A percentile compares a stretch with the other conserved stretches of the same genome.
phyloP scores from a whole-genome alignment of 1,140 invertebrate species.

The Orius insidiosus region DNA sequence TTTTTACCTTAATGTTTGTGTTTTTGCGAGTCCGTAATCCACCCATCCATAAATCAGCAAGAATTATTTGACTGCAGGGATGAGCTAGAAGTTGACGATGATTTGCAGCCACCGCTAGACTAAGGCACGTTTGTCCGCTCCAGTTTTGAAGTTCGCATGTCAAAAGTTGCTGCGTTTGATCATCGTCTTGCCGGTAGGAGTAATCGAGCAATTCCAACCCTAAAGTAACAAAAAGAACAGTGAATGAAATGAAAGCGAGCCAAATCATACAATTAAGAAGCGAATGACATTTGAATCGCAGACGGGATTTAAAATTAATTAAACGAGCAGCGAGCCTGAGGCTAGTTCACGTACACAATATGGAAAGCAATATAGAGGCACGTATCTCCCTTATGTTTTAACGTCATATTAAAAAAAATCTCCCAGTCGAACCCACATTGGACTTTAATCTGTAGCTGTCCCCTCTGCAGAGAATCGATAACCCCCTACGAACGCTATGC shows the following conservation, averaged over 20 bases:
- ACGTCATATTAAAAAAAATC: no score
- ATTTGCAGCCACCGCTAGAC: constrained; percentile 84
- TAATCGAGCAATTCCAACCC: constrained; percentile 83
- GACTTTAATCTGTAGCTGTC: no score
- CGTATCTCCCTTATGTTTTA: no score
- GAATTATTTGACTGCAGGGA: constrained; percentile 90
- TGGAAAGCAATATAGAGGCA: no score
- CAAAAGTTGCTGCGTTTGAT: constrained; percentile 81
- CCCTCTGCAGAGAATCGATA: no score
- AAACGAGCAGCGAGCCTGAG: no score
- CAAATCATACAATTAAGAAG: no score
- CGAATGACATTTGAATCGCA: no score
- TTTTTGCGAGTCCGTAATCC: constrained; percentile 90
- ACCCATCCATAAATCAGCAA: constrained; percentile 98
- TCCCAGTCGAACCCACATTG: no score
- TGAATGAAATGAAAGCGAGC: background rate
- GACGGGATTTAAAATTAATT: no score
- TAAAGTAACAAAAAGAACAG: constrained; percentile 25
- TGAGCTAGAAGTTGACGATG: constrained; percentile 84
- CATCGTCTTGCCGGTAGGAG: constrained; percentile 90
- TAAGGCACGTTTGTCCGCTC: constrained; percentile 92
- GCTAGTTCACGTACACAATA: no score
- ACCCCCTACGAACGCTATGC: no score
- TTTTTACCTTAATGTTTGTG: constrained; percentile 81
- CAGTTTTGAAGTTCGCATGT: constrained; percentile 94